These are phyloP conservation scores for Nemotelus pantherinus DNA, from an alignment of 2,888 invertebrate genomes.

Conservation along the genomic window DNA sequence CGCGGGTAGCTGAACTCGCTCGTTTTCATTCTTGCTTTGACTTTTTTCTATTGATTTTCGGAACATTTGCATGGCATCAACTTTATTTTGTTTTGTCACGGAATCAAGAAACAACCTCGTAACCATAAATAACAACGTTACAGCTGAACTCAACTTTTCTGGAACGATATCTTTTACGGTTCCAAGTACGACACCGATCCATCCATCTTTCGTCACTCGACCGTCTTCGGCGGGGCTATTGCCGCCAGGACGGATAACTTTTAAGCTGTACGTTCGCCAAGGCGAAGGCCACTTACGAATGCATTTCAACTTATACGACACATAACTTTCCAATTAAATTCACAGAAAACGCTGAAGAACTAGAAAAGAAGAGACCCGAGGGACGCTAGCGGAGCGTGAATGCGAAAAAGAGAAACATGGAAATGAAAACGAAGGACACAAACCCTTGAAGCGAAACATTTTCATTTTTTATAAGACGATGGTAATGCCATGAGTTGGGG, in stretches of 20 bases:
- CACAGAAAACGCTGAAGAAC: background rate
- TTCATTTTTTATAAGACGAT: conserved; percentile 8
- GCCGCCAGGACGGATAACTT: no score
- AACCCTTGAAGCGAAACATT: conserved; percentile 27
- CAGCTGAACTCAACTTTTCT: conserved; percentile 16
- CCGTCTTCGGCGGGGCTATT: background rate
- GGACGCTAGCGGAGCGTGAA: background rate
- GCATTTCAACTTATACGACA: conserved; percentile 23
- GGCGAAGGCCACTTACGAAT: conserved; percentile 11
- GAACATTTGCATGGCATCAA: conserved; percentile 23
- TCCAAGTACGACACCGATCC: background rate
- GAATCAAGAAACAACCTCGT: conserved; percentile 26
- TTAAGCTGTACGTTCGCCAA: background rate
- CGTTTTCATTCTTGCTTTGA: no score
- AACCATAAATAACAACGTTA: conserved; percentile 29
- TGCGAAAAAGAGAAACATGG: background rate
- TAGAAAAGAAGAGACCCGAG: background rate
- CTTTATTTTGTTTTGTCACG: conserved; percentile 29
- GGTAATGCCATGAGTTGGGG: no score
- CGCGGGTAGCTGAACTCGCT: no score
- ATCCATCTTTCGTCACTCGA: background rate
- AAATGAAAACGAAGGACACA: conserved; percentile 8
- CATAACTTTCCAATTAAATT: conserved; percentile 41
- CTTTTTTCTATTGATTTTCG: conserved; percentile 19
- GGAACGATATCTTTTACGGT: background rate